These are phyloP conservation scores for Paraescarpia echinospica DNA, from an alignment of 1,140 invertebrate genomes.

Conservation along the genomic window DNA sequence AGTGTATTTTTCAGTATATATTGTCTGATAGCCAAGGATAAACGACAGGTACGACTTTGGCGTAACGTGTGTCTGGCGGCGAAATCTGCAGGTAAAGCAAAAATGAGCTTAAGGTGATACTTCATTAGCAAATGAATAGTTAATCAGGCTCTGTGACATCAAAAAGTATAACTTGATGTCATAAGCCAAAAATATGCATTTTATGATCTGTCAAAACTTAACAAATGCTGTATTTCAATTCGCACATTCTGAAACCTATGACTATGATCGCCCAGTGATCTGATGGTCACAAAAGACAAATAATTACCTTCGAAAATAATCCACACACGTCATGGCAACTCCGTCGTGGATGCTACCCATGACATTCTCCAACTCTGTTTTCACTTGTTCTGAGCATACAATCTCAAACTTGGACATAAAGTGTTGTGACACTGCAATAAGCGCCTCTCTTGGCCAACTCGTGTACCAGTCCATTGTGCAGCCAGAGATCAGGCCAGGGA, in stretches of 20 bases:
- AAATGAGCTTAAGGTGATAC: neutral
- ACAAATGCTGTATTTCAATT: too few relatives aligned
- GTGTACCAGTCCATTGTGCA: slow-evolving; percentile 98
- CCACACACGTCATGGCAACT: slow-evolving; percentile 80
- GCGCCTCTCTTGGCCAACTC: slow-evolving; percentile 93
- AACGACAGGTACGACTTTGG: slow-evolving; percentile 97
- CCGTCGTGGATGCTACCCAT: slow-evolving; percentile 92
- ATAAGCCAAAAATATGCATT: too few relatives aligned
- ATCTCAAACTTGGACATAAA: slow-evolving; percentile 89
- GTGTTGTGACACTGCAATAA: slow-evolving; percentile 90
- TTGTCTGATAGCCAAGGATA: slow-evolving; percentile 90
- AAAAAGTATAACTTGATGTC: too few relatives aligned
- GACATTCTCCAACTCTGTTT: slow-evolving; percentile 81
- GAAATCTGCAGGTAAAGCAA: slow-evolving; percentile 37
- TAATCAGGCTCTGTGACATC: too few relatives aligned
- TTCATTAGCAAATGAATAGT: too few relatives aligned
- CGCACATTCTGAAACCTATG: too few relatives aligned
- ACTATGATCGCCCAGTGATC: too few relatives aligned
- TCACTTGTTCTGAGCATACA: slow-evolving; percentile 79
- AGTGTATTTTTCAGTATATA: slow-evolving; percentile 84
- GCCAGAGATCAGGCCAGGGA: slow-evolving; percentile 91
- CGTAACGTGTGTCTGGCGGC: slow-evolving; percentile 91
- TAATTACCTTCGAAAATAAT: slow-evolving; percentile 84
- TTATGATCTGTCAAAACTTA: too few relatives aligned
- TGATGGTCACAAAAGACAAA: neutral